Percentiles rank a stretch among this genome's conserved stretches.
These are phyloP conservation scores for Tinamus guttatus DNA, from an alignment of 2,113 vertebrate genomes.

Conservation along the genomic window DNA sequence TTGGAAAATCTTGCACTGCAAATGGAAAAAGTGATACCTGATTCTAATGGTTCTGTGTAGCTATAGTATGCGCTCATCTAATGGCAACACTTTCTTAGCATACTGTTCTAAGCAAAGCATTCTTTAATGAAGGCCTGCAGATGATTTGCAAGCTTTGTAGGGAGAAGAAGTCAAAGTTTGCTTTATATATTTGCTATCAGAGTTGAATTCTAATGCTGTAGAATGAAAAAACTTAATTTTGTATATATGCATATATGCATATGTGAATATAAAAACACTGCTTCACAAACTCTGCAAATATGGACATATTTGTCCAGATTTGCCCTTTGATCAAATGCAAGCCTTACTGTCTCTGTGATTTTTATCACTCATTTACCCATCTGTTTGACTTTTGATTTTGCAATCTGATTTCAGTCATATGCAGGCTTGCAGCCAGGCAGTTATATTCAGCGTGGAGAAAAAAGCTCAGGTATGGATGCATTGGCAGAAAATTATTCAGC, in stretches of 20 bases:
- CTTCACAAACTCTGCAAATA: neutral
- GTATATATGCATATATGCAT: rapidly evolving
- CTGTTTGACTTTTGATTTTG: neutral
- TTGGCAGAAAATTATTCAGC: slow-evolving; percentile 3
- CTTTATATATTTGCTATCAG: neutral
- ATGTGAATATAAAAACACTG: neutral
- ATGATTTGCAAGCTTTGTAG: slow-evolving; percentile 22
- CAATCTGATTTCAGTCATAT: neutral
- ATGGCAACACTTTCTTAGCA: slow-evolving; percentile 46
- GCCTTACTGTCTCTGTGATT: neutral
- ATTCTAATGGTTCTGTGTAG: slow-evolving; percentile 4
- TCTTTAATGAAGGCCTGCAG: slow-evolving; percentile 42
- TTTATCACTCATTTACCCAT: neutral
- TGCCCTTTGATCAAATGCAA: neutral
- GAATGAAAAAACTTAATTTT: neutral
- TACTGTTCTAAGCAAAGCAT: slow-evolving; percentile 31
- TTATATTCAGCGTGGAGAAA: neutral
- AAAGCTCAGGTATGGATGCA: neutral
- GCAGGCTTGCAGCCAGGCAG: neutral
- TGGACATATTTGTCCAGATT: too few relatives aligned
- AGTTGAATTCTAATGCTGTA: neutral
- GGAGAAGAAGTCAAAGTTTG: neutral
- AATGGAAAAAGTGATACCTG: slow-evolving; percentile 70
- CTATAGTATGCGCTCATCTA: slow-evolving; percentile 54
- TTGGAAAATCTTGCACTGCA: slow-evolving; percentile 60